phyloP scores from a whole-genome alignment of 2,113 vertebrate genomes.

The Glareola pratincola region DNA sequence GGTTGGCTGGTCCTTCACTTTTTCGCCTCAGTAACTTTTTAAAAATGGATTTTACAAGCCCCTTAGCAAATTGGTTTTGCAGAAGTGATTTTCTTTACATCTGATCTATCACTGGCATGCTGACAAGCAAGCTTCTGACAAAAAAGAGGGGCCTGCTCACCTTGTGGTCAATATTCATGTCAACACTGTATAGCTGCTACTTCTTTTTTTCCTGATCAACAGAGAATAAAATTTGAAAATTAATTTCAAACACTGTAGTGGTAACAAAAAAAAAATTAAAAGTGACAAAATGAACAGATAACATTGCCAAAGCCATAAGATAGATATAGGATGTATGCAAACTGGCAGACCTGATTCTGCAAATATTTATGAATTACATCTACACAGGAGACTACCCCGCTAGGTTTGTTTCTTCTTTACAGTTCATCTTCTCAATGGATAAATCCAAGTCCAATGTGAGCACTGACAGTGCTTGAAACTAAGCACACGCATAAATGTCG shows the following conservation, averaged over 20 bases:
- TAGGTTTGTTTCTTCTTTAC: not conserved
- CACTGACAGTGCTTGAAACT: not conserved
- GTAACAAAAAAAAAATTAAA: not conserved
- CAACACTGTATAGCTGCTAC: not conserved
- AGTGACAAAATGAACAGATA: not conserved
- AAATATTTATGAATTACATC: not conserved
- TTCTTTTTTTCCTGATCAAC: not conserved
- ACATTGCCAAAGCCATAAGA: not conserved
- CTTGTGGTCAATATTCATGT: slow-evolving; percentile 54
- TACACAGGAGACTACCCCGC: not conserved
- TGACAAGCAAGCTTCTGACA: slow-evolving; percentile 51
- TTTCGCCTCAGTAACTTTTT: slow-evolving; percentile 68
- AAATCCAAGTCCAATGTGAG: not conserved
- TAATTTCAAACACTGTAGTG: not conserved
- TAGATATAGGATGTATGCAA: not conserved
- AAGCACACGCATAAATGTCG: not conserved
- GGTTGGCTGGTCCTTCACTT: slow-evolving; percentile 58
- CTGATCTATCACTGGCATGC: slow-evolving; percentile 62
- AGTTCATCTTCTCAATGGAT: not conserved
- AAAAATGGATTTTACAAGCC: slow-evolving; percentile 74
- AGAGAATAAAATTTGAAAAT: not conserved
- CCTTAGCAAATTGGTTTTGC: slow-evolving; percentile 75
- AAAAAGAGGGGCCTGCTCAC: slow-evolving; percentile 32
- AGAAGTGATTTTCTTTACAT: slow-evolving; percentile 69
- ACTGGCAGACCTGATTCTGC: not conserved